Base-by-base conservation (phyloP, 2,888 invertebrate species). In the Hofmannophila pseudospretella region DNA sequence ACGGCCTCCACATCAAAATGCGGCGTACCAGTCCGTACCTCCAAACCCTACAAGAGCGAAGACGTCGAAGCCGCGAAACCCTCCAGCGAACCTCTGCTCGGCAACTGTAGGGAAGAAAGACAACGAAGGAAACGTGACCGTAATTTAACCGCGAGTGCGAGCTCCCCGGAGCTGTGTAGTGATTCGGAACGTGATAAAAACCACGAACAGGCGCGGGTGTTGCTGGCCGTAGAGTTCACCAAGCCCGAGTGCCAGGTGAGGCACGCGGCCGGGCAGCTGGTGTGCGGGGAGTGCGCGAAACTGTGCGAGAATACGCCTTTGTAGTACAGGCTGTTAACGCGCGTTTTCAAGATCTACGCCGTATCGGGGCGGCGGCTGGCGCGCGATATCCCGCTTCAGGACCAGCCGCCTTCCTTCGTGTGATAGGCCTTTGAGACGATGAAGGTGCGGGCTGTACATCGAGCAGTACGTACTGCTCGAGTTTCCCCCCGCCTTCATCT, bases 281-380 rank as follows among this genome's bases (percentile, higher is more conserved):
- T 57, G 48, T 70, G 74, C 58, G 67, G 65, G 27, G 69, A 67
- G 51, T 70, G 74, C 56, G 64, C 58, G 37, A 44, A 50, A 25
- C 54, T 67, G 41, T 67, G 70, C 55, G 68, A 58, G 54, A 54
- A 49, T 42, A 56, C 71, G 52, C 77, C 72, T 55, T 78, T 76
- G 85, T 85, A 80, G 84, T 85, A 77, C 64, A 70, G 78, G 74
- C 81, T 82, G 39, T 56, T 82, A 51, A 85, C 87, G 72, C 84
- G 85, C 64, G 86, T 88, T 33, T 78, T 80, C 47, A 82, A 81
- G 58, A 66, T 86, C 46, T 88, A 87, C 70, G 76, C 85, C 44
- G 64, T 88, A 49, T 65, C 78, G 32, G 72, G 73, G 28, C 53
- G 52, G 36, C 46, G 49, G 30, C 48, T 49, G 0, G 2, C 56